Base-by-base conservation (phyloP, 1,140 invertebrate genomes). In the Cydia splendana region DNA sequence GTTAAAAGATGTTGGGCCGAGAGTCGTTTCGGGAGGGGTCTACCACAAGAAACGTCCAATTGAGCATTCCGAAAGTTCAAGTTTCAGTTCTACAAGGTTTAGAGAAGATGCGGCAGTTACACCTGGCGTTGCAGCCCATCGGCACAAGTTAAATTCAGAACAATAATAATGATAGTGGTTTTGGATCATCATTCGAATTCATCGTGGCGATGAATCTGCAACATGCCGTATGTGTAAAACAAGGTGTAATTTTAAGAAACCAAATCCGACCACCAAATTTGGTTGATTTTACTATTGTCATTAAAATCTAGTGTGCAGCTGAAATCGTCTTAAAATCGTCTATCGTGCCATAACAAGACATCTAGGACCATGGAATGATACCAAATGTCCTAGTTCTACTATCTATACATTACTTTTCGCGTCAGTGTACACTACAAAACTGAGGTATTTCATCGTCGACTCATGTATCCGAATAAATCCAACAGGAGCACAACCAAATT, bases 1-100 rank as follows among this genome's bases (percentile, higher is more conserved):
- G 67, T 71, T 71, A 71, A 38, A 71, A 71, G 45, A 71, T 71
- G 67, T 15, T 71, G 67, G 67, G 34, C 34, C 67, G 62, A 76
- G 53, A 34, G 34, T 62, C 20, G 34, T n/a, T 53, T 57, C 45
- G 45, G 51, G 65, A 18, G 65, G 67, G 67, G 34, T 71, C 67
- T 71, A 71, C 67, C 67, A 71, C 67, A 42, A 51, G 24, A 51
- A 45, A 75, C 51, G 48, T 48, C 30, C 45, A 65, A 38, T 65
- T 15, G 38, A 65, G 38, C 62, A 76, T 76, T 65, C 62, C 10
- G 38, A 53, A 65, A 65, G 38, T 62, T 51, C 24, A 75, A 53
- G 51, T 75, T 53, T n/a, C n/a, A 75, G 48, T 48, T 57, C 74
- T 38, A 71, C 67, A 45, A 71, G 67, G 67, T 71, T n/a, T 34